These are phyloP conservation scores for Siderastrea radians DNA, from an alignment of 92 coral and sea anemone species.

Conservation along the genomic window DNA sequence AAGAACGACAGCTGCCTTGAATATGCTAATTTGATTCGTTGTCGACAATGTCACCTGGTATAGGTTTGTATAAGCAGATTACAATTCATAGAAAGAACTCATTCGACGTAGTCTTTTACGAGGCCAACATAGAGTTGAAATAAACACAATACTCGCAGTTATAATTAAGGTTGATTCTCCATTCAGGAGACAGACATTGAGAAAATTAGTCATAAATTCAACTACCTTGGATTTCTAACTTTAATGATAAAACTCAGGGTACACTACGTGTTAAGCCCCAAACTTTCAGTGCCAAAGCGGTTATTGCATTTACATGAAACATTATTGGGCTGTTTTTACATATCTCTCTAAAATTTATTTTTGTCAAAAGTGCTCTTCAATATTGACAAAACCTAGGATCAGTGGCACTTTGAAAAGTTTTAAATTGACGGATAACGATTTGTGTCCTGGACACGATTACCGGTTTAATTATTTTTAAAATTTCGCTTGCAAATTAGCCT, in stretches of 20 bases:
- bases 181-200: too few species aligned
- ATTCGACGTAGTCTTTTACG: neutral
- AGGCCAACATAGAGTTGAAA: neutral
- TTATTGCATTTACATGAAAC: neutral
- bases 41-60: conserved; percentile 20
- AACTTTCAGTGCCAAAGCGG: neutral
- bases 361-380: neutral
- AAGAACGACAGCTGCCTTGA: conserved; percentile 13
- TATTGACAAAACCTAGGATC: neutral
- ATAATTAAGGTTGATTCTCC: neutral
- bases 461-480: neutral
- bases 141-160: neutral
- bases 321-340: neutral
- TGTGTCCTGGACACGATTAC: neutral
- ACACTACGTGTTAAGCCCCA: neutral
- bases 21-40: conserved; percentile 51
- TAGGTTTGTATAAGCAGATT: neutral
- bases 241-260: too few species aligned
- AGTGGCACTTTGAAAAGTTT: neutral
- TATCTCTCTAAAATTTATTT: neutral
- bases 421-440: neutral
- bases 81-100: conserved; percentile 19
- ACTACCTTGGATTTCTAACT: too few species aligned
- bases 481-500: neutral
- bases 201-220: neutral